phyloP scores from a whole-genome alignment of 2,888 invertebrate genomes.

The Scaptodrosophila latifasciaeformis region DNA sequence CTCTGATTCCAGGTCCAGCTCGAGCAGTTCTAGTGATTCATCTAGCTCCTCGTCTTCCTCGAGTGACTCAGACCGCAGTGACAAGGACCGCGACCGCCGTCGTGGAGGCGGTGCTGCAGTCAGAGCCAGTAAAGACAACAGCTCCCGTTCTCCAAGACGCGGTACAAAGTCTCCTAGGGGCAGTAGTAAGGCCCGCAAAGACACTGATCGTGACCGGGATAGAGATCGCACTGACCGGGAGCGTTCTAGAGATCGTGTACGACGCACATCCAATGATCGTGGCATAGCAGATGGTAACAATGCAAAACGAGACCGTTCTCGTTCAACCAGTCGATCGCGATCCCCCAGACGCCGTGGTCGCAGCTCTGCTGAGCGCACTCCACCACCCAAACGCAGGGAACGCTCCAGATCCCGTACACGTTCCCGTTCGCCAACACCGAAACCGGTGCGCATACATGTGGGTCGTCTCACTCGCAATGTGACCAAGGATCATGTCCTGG shows the following conservation, averaged over 20 bases:
- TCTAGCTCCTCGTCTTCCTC: slow-evolving; percentile 80
- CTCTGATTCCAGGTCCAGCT: slow-evolving; percentile 86
- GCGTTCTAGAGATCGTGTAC: slow-evolving; percentile 53
- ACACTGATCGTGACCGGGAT: slow-evolving; percentile 47
- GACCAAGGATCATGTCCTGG: slow-evolving; percentile 90
- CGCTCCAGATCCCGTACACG: slow-evolving; percentile 87
- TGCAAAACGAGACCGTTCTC: slow-evolving; percentile 59
- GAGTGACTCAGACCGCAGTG: slow-evolving; percentile 79
- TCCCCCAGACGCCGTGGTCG: slow-evolving; percentile 79
- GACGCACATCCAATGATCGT: slow-evolving; percentile 47
- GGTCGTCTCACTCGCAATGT: slow-evolving; percentile 95
- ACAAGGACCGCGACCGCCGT: slow-evolving; percentile 59
- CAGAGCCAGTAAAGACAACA: slow-evolving; percentile 21
- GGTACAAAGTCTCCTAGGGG: slow-evolving; percentile 55
- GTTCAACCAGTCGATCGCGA: slow-evolving; percentile 64
- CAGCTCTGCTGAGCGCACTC: slow-evolving; percentile 89
- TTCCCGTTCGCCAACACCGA: slow-evolving; percentile 90
- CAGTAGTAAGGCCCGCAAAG: slow-evolving; percentile 54
- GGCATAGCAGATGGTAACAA: slow-evolving; percentile 31
- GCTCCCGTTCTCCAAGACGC: slow-evolving; percentile 57
- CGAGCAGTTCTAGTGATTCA: slow-evolving; percentile 79
- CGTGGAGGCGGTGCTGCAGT: slow-evolving; percentile 35
- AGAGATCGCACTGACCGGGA: slow-evolving; percentile 41
- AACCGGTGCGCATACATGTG: slow-evolving; percentile 94
- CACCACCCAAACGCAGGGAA: slow-evolving; percentile 81